Evolutionary conservation across 2,888 invertebrate genomes (phyloP).

Genomic region (Parnassius apollo): DNA sequence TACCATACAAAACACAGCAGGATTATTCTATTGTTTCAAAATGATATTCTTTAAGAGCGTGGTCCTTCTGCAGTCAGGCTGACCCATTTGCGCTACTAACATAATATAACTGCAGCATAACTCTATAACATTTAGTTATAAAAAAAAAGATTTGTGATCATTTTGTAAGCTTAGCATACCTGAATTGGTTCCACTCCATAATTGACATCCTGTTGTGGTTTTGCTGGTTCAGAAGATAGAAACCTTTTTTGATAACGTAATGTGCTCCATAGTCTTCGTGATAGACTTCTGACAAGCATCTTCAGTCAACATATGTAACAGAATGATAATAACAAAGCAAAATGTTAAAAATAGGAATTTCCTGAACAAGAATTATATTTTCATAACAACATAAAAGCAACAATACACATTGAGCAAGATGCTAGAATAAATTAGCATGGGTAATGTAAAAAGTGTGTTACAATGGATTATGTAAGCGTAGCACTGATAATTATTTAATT

Average conservation of each 20-base stretch:
- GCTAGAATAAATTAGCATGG: slow-evolving; percentile 8
- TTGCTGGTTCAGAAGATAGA: slow-evolving; percentile 60
- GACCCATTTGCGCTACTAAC: too few relatives aligned
- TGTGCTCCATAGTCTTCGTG: slow-evolving; percentile 59
- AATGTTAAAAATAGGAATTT: slow-evolving; percentile 19
- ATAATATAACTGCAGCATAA: too few relatives aligned
- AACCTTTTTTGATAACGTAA: slow-evolving; percentile 54
- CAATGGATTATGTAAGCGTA: slow-evolving; percentile 5
- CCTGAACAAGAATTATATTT: slow-evolving; percentile 25
- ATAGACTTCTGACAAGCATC: slow-evolving; percentile 66
- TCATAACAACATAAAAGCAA: slow-evolving; percentile 6
- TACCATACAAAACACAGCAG: too few relatives aligned
- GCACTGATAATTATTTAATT: background rate
- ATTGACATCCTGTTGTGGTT: slow-evolving; percentile 47
- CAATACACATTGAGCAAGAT: slow-evolving; percentile 6
- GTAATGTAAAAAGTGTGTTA: slow-evolving; percentile 9
- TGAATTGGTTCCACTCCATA: slow-evolving; percentile 61
- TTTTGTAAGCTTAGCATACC: slow-evolving; percentile 40
- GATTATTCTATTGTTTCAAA: too few relatives aligned
- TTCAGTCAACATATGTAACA: slow-evolving; percentile 34
- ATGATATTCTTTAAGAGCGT: too few relatives aligned
- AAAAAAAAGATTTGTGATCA: too few relatives aligned
- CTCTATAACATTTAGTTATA: too few relatives aligned
- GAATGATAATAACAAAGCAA: slow-evolving; percentile 23
- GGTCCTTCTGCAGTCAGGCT: too few relatives aligned